Conservation (phyloP, 2,113 vertebrate genomes). For the Sinocyclocheilus grahami region DNA sequence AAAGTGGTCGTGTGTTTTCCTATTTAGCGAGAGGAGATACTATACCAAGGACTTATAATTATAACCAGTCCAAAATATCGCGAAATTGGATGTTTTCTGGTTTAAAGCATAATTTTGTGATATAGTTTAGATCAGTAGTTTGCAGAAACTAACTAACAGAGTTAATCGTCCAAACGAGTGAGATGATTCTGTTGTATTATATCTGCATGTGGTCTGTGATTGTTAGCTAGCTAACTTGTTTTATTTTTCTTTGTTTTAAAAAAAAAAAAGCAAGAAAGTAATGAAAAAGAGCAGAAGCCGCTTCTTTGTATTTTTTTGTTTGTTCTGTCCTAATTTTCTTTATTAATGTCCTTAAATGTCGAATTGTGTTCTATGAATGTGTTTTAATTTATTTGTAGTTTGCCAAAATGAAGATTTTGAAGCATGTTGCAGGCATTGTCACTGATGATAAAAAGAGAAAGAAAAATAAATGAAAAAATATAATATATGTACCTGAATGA, state of each 20-base stretch:
- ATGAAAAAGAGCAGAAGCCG: constrained; percentile 67
- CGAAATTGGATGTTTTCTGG: constrained; percentile 75
- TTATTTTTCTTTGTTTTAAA: constrained; percentile 65
- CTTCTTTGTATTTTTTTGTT: constrained; percentile 65
- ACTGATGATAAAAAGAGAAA: constrained; percentile 69
- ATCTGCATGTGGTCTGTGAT: constrained; percentile 75
- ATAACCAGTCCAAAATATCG: constrained; percentile 74
- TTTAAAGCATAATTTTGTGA: constrained; percentile 78
- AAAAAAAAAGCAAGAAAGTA: constrained; percentile 64
- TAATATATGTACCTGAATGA: constrained; percentile 68
- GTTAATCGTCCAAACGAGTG: constrained; percentile 67
- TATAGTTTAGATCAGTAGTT: constrained; percentile 83
- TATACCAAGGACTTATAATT: constrained; percentile 71
- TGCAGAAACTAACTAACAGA: constrained; percentile 80
- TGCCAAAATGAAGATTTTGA: constrained; percentile 80
- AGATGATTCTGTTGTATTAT: constrained; percentile 79
- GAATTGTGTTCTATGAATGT: constrained; percentile 76
- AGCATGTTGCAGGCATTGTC: constrained; percentile 76
- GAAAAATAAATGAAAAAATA: constrained; percentile 54
- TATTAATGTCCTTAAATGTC: constrained; percentile 72
- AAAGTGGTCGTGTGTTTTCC: constrained; percentile 69
- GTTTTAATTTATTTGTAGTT: constrained; percentile 82
- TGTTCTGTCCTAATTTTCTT: constrained; percentile 63
- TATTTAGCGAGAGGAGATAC: constrained; percentile 69
- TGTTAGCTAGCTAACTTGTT: constrained; percentile 75